Evolutionary conservation across 1,140 invertebrate genomes (phyloP), one percentile per base, ranked within the genome.

Genomic region (Saccostrea cuccullata): DNA sequence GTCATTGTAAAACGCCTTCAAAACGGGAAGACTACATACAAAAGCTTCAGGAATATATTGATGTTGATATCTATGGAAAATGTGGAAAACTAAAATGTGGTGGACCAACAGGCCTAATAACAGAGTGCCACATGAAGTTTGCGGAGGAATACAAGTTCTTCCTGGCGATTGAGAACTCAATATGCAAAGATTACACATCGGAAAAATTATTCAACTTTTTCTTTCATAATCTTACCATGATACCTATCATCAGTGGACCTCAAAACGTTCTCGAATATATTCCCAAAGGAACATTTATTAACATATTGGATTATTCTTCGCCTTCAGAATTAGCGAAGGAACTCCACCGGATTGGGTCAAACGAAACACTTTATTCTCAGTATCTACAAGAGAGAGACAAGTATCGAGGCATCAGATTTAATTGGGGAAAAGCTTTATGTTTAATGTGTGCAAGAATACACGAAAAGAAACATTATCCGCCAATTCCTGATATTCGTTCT

Each of bases 61-160:
- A 91, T 2, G 95, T 97, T 2, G 96, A 97, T 92, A 94, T 97
- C 17, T 97, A 96, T 90, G 97, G 97, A 13, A 87, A 83, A 0
- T 97, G 97, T 94, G 91, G 92, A 1, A 58, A 89, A n/a, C 60
- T 55, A 23, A 85, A 84, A 58, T 92, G 91, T 73, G 17, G 17
- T 23, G 30, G n/a, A 5, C 0, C 12, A 20, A 36, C 70, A 73
- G 70, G 26, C 26, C 8, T 9, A 30, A 20, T 83, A 40, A 83
- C 82, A 8, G 82, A 83, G 13, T 83, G 82, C 17, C n/a, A 77
- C n/a, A 13, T 13, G 0, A 26, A 85, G 23, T 83, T 83, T 3
- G 55, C 36, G 11, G 26, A 83, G 26, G 55, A 58, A 20, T 85
- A 85, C 55, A 85, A 84, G 17, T 84, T 55, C 55, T 84, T 47